These are phyloP conservation scores for Aphrocallistes beatrix DNA, from an alignment of 37 sponge, comb jelly and placozoan genomes.

Conservation along the genomic window DNA sequence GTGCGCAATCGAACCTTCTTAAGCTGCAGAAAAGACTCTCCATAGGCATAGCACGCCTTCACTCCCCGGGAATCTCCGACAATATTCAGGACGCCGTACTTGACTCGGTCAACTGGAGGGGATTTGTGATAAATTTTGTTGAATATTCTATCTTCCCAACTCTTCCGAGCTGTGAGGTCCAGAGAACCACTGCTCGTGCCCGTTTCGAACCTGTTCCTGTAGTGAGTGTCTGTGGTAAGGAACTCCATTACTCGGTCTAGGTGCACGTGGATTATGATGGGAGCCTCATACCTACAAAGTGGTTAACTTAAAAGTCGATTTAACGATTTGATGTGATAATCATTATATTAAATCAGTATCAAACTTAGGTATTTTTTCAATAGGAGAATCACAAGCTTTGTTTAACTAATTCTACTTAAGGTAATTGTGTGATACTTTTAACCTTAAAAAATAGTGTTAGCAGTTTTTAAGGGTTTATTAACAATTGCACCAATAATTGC, in stretches of 20 bases:
- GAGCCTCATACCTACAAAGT: constrained; percentile 31
- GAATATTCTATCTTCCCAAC: constrained; percentile 61
- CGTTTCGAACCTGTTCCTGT: constrained; percentile 56
- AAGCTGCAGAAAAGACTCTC: constrained; percentile 54
- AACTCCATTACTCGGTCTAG: constrained; percentile 32
- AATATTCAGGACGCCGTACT: constrained; percentile 63
- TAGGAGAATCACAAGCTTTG: too few relatives aligned
- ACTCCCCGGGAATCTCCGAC: constrained; percentile 58
- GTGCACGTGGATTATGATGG: constrained; percentile 59
- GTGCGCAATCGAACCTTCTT: constrained; percentile 56
- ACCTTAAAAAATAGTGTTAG: too few relatives aligned
- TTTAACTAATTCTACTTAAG: too few relatives aligned
- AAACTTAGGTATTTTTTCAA: too few relatives aligned
- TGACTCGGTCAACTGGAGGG: constrained; percentile 39
- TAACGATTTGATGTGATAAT: too few relatives aligned
- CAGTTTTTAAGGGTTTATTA: too few relatives aligned
- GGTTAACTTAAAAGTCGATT: too few relatives aligned
- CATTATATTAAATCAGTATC: too few relatives aligned
- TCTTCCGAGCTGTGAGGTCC: constrained; percentile 26
- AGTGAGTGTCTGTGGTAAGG: constrained; percentile 56
- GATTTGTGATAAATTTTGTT: constrained; percentile 35
- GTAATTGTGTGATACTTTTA: too few relatives aligned
- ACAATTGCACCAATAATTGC: too few relatives aligned
- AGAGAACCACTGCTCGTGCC: constrained; percentile 33
- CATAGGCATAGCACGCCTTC: constrained; percentile 39